Base-by-base conservation (phyloP, 2,888 invertebrate genomes). In the Drosophila diplacantha region DNA sequence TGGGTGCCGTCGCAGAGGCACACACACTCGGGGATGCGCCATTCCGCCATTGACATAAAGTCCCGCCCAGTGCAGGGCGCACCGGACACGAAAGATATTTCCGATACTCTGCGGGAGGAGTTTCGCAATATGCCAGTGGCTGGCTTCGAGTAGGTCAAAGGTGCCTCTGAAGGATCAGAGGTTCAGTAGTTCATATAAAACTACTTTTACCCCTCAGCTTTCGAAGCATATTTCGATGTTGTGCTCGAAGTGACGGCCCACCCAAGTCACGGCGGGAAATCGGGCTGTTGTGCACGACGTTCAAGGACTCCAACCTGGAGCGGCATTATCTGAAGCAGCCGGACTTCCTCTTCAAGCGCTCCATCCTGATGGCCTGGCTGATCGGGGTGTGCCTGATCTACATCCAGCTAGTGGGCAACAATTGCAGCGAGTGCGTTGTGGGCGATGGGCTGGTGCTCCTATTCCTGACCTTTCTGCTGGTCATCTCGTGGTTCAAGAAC, bases 51-150 rank as follows among this genome's bases (percentile, higher is more conserved):
- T 65, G 85, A 86, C 66, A 85, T 87, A 29, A 78, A 85, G 11
- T 78, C 74, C 3, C 84, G 86, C 18, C 29, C 26, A 18, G 8
- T 20, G 22, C 31, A 53, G 3, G 26, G 26, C 14, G 18, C 6
- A 0, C 18, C 32, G 11, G 3, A 7, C 8, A 2, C 5, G 5
- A 18, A 18, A 14, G 0, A 5, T 8, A 12, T 85, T 0, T 82
- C 94, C 80, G 90, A 91, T 2, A 93, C 93, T 81, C 93, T 96
- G 93, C 91, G 92, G 38, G 90, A 92, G 32, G 94, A 94, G 71
- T 93, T 96, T 63, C 92, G 94, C 69, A 91, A 93, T 70, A 94
- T 96, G 93, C 93, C 94, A 3, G 91, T 94, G 66, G 93, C 94
- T 63, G 94, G 93, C 85, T 91, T 91, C 87, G 91, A 92, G 93